Conservation (phyloP, 1,140 invertebrate genomes). For the Orussus abietinus region DNA sequence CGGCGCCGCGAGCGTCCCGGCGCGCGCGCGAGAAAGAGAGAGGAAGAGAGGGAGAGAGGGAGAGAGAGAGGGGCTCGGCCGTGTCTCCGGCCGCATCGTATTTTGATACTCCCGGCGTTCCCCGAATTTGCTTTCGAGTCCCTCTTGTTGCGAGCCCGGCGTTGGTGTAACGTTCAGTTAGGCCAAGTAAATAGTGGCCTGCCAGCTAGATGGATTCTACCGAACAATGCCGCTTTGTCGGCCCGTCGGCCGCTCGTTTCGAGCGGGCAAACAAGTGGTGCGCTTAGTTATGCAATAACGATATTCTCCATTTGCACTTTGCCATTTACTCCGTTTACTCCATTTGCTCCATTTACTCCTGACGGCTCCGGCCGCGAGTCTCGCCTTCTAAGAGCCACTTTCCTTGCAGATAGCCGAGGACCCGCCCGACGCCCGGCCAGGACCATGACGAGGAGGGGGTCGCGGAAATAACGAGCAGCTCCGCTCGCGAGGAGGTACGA, state of each 20-base stretch:
- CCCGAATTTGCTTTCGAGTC: constrained; percentile 6
- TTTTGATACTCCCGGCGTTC: constrained; percentile 1
- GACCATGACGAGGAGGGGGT: too few relatives aligned
- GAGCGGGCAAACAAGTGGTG: constrained; percentile 26
- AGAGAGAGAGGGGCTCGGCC: too few relatives aligned
- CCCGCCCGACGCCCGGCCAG: too few relatives aligned
- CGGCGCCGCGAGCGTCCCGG: too few relatives aligned
- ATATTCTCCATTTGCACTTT: constrained; percentile 18
- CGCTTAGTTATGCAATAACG: constrained; percentile 31
- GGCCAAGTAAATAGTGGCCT: constrained; percentile 32
- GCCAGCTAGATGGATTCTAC: constrained; percentile 25
- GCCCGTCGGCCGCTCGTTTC: constrained; percentile 29
- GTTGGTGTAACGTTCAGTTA: constrained; percentile 38
- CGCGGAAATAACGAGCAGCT: constrained; percentile 24
- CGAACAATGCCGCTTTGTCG: constrained; percentile 39
- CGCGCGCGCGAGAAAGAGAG: too few relatives aligned
- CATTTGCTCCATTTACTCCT: too few relatives aligned
- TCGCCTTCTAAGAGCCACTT: too few relatives aligned
- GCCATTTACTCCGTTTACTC: too few relatives aligned
- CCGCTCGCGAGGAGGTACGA: too few relatives aligned
- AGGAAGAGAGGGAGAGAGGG: too few relatives aligned
- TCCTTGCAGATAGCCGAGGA: constrained; percentile 14
- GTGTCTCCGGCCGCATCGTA: too few relatives aligned
- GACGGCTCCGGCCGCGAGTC: too few relatives aligned
- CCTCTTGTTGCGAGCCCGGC: neutral